Conservation (phyloP, 2,888 invertebrate genomes). For the Noctua comes region DNA sequence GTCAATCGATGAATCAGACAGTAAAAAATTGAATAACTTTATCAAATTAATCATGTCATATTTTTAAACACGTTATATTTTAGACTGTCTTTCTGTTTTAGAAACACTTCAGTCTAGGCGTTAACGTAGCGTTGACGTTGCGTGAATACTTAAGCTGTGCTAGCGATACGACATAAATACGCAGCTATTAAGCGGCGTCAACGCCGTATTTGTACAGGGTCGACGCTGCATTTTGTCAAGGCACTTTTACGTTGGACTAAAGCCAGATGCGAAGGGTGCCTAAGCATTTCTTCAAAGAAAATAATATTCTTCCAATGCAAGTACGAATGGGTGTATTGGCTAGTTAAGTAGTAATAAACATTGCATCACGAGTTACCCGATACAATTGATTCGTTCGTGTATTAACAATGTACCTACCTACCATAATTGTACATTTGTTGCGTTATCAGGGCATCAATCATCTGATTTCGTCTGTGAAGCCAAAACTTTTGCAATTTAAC, state of each 20-base stretch:
- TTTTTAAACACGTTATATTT: neutral
- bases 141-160: neutral
- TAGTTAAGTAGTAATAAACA: slow-evolving; percentile 43
- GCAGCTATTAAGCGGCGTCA: neutral
- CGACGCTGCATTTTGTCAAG: neutral
- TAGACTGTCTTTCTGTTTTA: neutral
- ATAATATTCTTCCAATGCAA: slow-evolving; percentile 4
- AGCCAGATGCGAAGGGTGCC: neutral
- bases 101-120: neutral
- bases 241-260: neutral
- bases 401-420: slow-evolving; percentile 35
- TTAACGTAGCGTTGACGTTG: neutral
- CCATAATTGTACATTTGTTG: slow-evolving; percentile 20
- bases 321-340: slow-evolving; percentile 8
- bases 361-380: slow-evolving; percentile 55
- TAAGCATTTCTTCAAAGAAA: neutral
- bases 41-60: neutral
- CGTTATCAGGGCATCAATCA: slow-evolving; percentile 32
- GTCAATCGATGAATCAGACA: neutral
- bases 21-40: neutral
- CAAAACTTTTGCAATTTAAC: slow-evolving; percentile 4
- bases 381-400: slow-evolving; percentile 59
- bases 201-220: neutral
- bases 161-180: neutral
- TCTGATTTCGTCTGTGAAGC: slow-evolving; percentile 14